These are phyloP conservation scores for Drosophila sturtevanti DNA, from an alignment of 1,140 invertebrate species.

Conservation along the genomic window DNA sequence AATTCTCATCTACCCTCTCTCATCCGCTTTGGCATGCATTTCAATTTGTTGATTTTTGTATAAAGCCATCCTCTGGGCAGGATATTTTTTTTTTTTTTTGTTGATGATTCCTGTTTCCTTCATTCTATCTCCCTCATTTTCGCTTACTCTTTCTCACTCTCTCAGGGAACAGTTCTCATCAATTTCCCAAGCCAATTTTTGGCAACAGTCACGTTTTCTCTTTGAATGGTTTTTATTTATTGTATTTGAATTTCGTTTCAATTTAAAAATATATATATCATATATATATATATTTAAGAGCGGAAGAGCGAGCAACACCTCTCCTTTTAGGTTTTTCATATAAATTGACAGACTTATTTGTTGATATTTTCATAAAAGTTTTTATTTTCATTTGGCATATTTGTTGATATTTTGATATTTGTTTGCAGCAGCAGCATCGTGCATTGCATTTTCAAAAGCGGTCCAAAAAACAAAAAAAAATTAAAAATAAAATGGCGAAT, in stretches of 20 bases:
- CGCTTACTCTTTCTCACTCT: not conserved
- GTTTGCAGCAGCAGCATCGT: constrained; percentile 11
- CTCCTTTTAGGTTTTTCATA: constrained; percentile 6
- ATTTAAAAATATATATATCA: constrained; percentile 16
- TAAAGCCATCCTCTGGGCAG: constrained; percentile 6
- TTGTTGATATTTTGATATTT: constrained; percentile 3
- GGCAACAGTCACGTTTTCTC: constrained; percentile 10
- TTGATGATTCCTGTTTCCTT: not conserved
- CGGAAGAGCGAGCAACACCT: no score
- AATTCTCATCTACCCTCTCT: not conserved
- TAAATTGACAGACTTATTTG: constrained; percentile 19
- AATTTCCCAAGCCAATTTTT: constrained; percentile 15
- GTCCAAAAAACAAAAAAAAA: not conserved
- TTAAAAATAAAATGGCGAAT: not conserved
- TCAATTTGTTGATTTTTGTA: constrained; percentile 14
- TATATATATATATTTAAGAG: constrained; percentile 11
- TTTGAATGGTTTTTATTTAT: constrained; percentile 14
- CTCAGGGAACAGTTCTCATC: not conserved
- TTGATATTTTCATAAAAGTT: constrained; percentile 5
- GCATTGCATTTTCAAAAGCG: constrained; percentile 10
- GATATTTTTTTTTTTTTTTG: not conserved
- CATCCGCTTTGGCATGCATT: constrained; percentile 3
- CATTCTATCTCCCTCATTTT: not conserved
- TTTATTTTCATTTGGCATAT: constrained; percentile 6
- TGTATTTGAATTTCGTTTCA: constrained; percentile 15